These are phyloP conservation scores for Phyllotreta striolata DNA, from an alignment of 2,888 invertebrate genomes.

Conservation along the genomic window DNA sequence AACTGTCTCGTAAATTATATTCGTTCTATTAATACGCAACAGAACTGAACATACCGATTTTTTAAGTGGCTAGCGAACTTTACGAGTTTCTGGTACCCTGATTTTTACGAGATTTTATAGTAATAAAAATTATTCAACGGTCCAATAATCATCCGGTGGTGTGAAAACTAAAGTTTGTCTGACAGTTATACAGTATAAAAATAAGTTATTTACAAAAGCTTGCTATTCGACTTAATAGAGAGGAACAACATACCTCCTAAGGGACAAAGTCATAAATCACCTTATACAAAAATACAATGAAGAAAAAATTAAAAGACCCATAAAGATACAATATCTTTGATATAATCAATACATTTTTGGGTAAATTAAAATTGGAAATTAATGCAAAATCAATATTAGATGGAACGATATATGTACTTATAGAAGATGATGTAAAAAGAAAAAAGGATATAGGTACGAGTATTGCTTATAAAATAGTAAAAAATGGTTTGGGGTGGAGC, in stretches of 20 bases:
- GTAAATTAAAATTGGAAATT: too few species aligned
- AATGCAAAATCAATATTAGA: too few species aligned
- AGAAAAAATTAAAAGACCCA: too few species aligned
- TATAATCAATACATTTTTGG: too few species aligned
- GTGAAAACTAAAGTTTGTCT: slow-evolving; percentile 27
- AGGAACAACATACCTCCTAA: slow-evolving; percentile 3
- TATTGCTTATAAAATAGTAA: too few species aligned
- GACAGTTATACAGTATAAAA: slow-evolving; percentile 26
- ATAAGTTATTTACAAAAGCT: slow-evolving; percentile 24
- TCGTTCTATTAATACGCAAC: slow-evolving; percentile 25
- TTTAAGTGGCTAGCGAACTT: slow-evolving; percentile 31
- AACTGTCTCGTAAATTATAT: slow-evolving; percentile 19
- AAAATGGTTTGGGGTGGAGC: too few species aligned
- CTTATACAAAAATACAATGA: too few species aligned
- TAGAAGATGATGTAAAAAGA: too few species aligned
- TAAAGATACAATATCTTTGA: too few species aligned
- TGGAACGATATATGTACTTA: too few species aligned
- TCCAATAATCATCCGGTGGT: slow-evolving; percentile 23
- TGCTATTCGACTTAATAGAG: not conserved
- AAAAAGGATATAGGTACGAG: too few species aligned
- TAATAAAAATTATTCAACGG: slow-evolving; percentile 33
- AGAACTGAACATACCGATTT: slow-evolving; percentile 21
- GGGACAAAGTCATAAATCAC: slow-evolving; percentile 9
- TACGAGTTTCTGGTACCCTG: slow-evolving; percentile 32
- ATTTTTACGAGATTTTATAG: slow-evolving; percentile 31